Evolutionary conservation across 1,140 invertebrate species (phyloP), one percentile per base, ranked within the genome.

Genomic region (Gryllus bimaculatus): DNA sequence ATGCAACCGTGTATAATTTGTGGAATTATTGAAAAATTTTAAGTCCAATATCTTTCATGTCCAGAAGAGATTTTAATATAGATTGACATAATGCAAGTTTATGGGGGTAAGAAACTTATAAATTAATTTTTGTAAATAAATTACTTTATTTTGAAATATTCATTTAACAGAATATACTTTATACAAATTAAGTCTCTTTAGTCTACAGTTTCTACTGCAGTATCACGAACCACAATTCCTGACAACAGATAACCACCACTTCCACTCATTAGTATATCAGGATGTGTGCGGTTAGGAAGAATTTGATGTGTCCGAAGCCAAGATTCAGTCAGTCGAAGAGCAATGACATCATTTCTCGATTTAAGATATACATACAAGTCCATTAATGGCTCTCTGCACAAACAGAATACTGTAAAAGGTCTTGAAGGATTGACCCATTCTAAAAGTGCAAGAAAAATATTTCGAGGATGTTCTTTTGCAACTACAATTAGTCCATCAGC

Each of bases 241-340:
- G 88, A 90, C 76, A 96, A 85, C 75, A 96, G 83, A 85, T 90
- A 96, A 12, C 95, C 94, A 79, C 93, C 91, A 73, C 87, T 89
- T 75, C 92, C 90, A 83, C 88, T 93, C 88, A 93, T 95, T 80
- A 89, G 90, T 21, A 95, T 92, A 83, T 93, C 89, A 8, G 95
- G 95, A 89, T 96, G 94, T 20, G 94, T 96, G 83, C 95, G 88
- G 80, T 94, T 90, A 0, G 93, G 90, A 78, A 96, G 86, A 73
- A 98, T 92, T 89, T 98, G 97, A 89, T 97, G 97, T 77, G 92
- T 91, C 81, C 96, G 89, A 83, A 96, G 87, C 90, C 96, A 98
- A 82, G 93, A 96, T 76, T 94, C 94, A 73, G 92, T 92, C 3
- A 98, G 84, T 84, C 90, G 91, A 47, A 98, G 83, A 83, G 91